A percentile compares a stretch with the other conserved stretches of the same genome.
Conservation (phyloP, 2,113 vertebrate species). For the Vidua macroura region DNA sequence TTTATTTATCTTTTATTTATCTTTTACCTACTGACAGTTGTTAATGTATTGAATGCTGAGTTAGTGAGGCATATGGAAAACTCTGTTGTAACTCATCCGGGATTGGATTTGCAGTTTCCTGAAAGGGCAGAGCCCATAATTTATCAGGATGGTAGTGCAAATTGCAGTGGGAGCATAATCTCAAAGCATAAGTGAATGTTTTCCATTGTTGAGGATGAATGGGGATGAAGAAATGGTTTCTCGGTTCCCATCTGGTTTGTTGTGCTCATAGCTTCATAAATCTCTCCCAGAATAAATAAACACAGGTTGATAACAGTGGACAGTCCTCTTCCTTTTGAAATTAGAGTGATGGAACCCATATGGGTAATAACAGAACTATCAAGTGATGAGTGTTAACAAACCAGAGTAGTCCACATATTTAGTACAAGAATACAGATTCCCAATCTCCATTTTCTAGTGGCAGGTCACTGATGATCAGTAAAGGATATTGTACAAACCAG, state of each 20-base stretch:
- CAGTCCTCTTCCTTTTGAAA: neutral
- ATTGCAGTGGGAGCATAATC: neutral
- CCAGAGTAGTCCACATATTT: neutral
- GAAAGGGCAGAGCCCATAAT: neutral
- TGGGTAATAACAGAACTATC: neutral
- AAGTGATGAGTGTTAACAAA: neutral
- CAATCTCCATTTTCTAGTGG: neutral
- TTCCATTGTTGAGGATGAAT: neutral
- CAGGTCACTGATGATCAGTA: neutral
- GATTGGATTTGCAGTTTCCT: conserved; percentile 19
- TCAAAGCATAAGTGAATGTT: neutral
- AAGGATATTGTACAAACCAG: neutral
- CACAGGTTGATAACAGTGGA: neutral
- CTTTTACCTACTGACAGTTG: neutral
- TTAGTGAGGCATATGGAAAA: neutral
- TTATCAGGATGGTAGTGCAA: neutral
- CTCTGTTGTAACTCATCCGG: neutral
- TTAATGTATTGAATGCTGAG: neutral
- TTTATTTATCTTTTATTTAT: neutral
- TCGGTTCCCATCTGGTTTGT: neutral
- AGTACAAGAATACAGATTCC: neutral
- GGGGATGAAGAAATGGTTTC: neutral
- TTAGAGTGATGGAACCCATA: neutral
- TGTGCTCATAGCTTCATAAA: conserved; percentile 11
- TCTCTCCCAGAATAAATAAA: neutral